Percentiles rank a stretch among this genome's conserved stretches.
Conservation (phyloP, 2,888 invertebrate genomes). For the Bembecia ichneumoniformis region DNA sequence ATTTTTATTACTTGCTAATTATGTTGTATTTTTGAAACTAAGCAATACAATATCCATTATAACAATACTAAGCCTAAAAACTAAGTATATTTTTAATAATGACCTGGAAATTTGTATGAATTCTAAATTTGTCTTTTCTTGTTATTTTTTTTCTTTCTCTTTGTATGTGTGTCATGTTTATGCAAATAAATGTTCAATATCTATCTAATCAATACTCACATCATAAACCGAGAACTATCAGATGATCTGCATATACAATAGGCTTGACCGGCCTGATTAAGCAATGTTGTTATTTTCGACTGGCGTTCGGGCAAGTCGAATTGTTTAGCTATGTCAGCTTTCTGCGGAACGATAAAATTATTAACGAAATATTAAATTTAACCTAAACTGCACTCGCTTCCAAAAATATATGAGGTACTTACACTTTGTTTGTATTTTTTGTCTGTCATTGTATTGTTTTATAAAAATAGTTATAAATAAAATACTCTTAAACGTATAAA, state of each 20-base stretch:
- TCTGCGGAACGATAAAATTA: slow-evolving; percentile 50
- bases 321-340: slow-evolving; percentile 91
- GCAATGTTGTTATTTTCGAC: slow-evolving; percentile 88
- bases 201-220: slow-evolving; percentile 82
- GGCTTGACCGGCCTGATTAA: slow-evolving; percentile 91
- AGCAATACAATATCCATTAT: too few species aligned
- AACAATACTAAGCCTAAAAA: too few species aligned
- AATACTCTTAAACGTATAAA: too few species aligned
- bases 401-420: slow-evolving; percentile 18
- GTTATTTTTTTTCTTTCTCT: too few species aligned
- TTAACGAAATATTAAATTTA: neutral
- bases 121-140: too few species aligned
- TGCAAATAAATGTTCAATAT: too few species aligned
- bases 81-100: too few species aligned
- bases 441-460: slow-evolving; percentile 37
- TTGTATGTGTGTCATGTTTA: too few species aligned
- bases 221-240: slow-evolving; percentile 96
- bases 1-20: too few species aligned
- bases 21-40: too few species aligned
- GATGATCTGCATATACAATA: slow-evolving; percentile 96
- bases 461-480: too few species aligned
- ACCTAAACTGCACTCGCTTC: neutral
- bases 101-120: too few species aligned
- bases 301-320: slow-evolving; percentile 91
- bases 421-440: slow-evolving; percentile 59